Base-by-base conservation (phyloP, 2,888 invertebrate genomes). In the Platycheirus albimanus region DNA sequence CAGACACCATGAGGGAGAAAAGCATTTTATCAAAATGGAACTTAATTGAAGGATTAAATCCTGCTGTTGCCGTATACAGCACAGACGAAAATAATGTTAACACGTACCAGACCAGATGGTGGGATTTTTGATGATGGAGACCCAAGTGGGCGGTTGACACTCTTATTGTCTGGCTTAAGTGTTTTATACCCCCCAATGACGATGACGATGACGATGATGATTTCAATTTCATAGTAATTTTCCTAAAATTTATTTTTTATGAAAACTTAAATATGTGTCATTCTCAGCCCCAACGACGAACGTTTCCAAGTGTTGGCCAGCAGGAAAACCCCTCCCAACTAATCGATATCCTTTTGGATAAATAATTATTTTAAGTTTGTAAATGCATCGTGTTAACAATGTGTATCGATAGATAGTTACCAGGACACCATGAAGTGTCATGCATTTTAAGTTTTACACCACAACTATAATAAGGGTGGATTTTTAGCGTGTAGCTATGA, bases 41-140 rank as follows among this genome's bases (percentile, higher is more conserved):
- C 63, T 30, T 47, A 64, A 71, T 77, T 43, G 49, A 56, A 49
- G 77, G 41, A 70, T 77, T 58, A 47, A 28, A 11, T 28, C 56
- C 41, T 20, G 30, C 19, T 41, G 17, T 51, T 41, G 5, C 20
- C 4, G 11, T 36, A 0, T 20, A 2, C n/a, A 11, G 11, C 15
- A n/a, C n/a, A 6, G 2, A 56, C 8, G 24, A n/a, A 28, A 7
- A 43, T 19, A 20, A n/a, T n/a, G n/a, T 30, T 58, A 36, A 28
- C 58, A 58, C 17, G 43, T 30, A 15, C 43, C 15, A 11, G n/a
- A 30, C 28, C 43, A 30, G 43, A 28, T 43, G 30, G 6, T 43
- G 28, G 1, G 3, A 43, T 30, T 15, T 15, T 1, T 5, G 3
- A 51, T 51, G 8, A 51, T 30, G n/a, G 7, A n/a, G 1, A 10